phyloP scores from a whole-genome alignment of 1,140 invertebrate genomes.

The Temnothorax nylanderi region DNA sequence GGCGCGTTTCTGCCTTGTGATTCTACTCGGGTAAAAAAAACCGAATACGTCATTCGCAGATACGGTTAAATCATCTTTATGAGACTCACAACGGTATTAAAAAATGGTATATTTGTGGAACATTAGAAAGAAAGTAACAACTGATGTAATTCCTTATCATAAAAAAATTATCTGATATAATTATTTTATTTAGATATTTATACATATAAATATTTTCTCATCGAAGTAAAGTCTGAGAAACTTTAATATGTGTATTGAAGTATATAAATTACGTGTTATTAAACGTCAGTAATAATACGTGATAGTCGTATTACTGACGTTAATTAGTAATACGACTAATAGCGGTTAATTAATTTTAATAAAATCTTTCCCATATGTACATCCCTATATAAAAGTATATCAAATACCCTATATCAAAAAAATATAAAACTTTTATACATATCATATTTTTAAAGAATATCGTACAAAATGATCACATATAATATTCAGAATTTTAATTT shows the following conservation, averaged over 20 bases:
- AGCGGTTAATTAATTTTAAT: neutral
- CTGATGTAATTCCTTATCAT: neutral
- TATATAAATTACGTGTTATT: neutral
- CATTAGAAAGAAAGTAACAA: neutral
- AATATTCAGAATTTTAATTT: slow-evolving; percentile 8
- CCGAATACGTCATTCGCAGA: slow-evolving; percentile 13
- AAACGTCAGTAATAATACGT: neutral
- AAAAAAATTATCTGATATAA: neutral
- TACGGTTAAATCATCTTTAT: slow-evolving; percentile 43
- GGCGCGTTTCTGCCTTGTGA: slow-evolving; percentile 37
- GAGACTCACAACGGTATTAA: neutral
- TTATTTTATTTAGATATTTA: neutral
- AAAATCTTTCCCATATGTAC: neutral
- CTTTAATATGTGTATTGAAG: neutral
- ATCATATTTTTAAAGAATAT: neutral
- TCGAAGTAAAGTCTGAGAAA: neutral
- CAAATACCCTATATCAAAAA: no score
- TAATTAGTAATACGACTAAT: no score
- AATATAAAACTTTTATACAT: neutral
- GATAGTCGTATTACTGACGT: no score
- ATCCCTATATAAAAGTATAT: no score
- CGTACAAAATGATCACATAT: neutral
- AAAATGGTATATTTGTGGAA: neutral
- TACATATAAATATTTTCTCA: neutral
- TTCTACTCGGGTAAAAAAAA: slow-evolving; percentile 39